Evolutionary conservation across 2,113 vertebrate species (phyloP), one percentile per base, ranked within the genome.

Genomic region (Cettia cetti): DNA sequence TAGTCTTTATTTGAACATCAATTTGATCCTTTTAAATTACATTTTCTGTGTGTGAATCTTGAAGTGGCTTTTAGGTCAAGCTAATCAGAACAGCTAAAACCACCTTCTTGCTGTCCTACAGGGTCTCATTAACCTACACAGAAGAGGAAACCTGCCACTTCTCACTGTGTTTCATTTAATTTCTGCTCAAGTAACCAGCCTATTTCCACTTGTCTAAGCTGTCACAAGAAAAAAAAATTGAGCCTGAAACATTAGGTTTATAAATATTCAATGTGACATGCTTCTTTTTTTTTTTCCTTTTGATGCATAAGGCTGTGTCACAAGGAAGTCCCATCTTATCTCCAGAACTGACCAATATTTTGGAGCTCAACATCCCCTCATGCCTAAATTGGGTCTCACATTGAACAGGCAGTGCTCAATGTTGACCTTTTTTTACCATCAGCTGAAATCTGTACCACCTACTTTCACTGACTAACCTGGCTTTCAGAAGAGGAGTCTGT

Each of bases 11-110:
- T 93, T 94, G 63, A 85, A 93, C 82, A 87, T 82, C 82, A 87
- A 39, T 89, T 87, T 88, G 71, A 92, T 86, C 9, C 11, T 83
- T 93, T 83, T 31, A 89, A 95, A 94, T 90, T 90, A 76, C 66
- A 61, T 95, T 94, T 95, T 84, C 70, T 82, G 24, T 72, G 45
- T 83, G 44, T 82, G 91, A 96, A 90, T 92, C 90, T 61, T 77
- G 56, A 90, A 90, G 42, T 83, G 33, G 54, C 90, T 94, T 92
- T 95, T 91, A 92, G 90, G 93, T 94, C 84, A 95, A 95, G 63
- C 79, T 95, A 95, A 95, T 95, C 90, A 92, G 89, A 95, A 69
- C 59, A 91, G 90, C 68, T 95, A 72, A 94, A 89, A 76, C 85
- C 33, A 95, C 56, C 54, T 85, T 91, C 84, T 95, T 87, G 74